A percentile compares a stretch with the other conserved stretches of the same genome.
phyloP scores from a whole-genome alignment of 2,113 vertebrate genomes.

The Burhinus bistriatus region DNA sequence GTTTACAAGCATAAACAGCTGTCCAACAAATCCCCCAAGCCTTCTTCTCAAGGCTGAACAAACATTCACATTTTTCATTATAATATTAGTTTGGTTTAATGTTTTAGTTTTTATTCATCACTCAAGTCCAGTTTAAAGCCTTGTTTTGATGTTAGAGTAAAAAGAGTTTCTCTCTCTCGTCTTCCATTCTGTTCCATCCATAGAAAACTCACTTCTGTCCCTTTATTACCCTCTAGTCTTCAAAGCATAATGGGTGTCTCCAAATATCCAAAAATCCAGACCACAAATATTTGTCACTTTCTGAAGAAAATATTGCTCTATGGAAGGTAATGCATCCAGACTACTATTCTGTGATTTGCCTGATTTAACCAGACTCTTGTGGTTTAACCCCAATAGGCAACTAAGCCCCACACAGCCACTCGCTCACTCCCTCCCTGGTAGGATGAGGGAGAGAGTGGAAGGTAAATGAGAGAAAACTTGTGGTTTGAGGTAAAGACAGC shows the following conservation, averaged over 20 bases:
- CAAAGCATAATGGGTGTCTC: neutral
- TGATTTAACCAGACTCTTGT: neutral
- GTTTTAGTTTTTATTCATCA: neutral
- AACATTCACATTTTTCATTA: neutral
- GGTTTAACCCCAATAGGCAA: neutral
- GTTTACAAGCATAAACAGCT: neutral
- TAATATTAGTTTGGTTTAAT: neutral
- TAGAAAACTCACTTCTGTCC: neutral
- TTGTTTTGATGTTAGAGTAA: neutral
- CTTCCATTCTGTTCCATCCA: neutral
- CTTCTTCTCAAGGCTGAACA: neutral
- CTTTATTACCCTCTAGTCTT: neutral
- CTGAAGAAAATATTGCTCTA: neutral
- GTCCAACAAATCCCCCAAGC: neutral
- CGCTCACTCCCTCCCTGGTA: rapidly evolving
- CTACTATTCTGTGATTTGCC: neutral
- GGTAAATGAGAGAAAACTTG: neutral
- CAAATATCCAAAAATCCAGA: neutral
- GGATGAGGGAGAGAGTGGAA: neutral
- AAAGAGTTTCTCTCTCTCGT: neutral
- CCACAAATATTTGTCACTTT: neutral
- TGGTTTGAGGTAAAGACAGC: neutral
- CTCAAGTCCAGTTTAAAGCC: neutral
- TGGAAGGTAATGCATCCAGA: neutral
- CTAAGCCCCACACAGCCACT: neutral